Conservation (phyloP, 2,888 invertebrate genomes). For the Deilephila porcellus region DNA sequence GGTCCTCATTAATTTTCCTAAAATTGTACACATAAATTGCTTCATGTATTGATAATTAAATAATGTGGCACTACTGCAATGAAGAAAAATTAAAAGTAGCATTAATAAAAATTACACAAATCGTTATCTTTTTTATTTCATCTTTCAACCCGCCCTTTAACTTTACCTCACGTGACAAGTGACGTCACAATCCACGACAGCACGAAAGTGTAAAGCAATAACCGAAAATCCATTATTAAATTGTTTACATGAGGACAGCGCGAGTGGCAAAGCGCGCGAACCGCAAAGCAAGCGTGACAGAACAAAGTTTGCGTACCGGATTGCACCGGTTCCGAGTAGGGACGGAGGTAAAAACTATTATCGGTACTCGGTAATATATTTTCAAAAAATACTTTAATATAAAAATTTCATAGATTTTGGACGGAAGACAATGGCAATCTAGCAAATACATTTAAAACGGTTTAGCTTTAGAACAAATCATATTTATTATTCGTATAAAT, state of each 20-base stretch:
- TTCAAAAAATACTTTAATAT: neutral
- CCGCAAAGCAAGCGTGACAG: conserved; percentile 74
- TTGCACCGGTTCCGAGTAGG: conserved; percentile 60
- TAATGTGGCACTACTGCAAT: no score
- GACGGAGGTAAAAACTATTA: neutral
- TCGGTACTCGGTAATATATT: neutral
- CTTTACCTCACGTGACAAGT: neutral
- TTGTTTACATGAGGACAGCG: conserved; percentile 56
- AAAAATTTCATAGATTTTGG: no score
- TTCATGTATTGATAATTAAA: no score
- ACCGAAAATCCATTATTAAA: conserved; percentile 57
- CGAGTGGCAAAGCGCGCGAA: conserved; percentile 65
- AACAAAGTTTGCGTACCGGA: conserved; percentile 75
- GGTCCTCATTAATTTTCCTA: no score
- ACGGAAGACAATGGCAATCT: no score
- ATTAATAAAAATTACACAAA: neutral
- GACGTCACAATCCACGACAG: conserved; percentile 16
- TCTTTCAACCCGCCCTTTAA: neutral
- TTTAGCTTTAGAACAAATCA: no score
- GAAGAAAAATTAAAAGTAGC: no score
- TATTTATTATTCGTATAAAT: no score
- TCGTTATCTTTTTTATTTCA: neutral
- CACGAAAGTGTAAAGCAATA: conserved; percentile 37
- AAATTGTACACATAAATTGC: no score
- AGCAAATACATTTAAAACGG: no score